Conservation (phyloP, 2,113 vertebrate genomes). For the Phyllopteryx taeniolatus region DNA sequence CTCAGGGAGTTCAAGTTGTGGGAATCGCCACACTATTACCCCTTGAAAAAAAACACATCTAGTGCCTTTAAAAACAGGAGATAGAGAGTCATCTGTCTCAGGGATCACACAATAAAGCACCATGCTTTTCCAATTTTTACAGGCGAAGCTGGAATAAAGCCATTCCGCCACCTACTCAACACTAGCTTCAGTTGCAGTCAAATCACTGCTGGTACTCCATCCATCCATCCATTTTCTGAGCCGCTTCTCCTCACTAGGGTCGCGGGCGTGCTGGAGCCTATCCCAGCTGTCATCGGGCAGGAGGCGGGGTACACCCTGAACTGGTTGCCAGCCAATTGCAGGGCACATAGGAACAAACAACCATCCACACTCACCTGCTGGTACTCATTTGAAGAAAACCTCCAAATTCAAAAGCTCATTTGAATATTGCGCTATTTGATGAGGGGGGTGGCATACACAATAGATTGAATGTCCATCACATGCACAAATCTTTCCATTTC, state of each 20-base stretch:
- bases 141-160: constrained; percentile 71
- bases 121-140: constrained; percentile 56
- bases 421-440: constrained; percentile 52
- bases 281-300: no score
- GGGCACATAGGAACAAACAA: no score
- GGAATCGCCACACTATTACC: constrained; percentile 25
- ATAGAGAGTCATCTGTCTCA: constrained; percentile 52
- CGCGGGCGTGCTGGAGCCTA: no score
- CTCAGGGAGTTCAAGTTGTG: constrained; percentile 29
- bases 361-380: no score
- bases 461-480: constrained; percentile 30
- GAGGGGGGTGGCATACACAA: constrained; percentile 38
- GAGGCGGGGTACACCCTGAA: no score
- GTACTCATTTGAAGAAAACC: constrained; percentile 57
- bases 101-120: constrained; percentile 63
- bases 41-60: constrained; percentile 33
- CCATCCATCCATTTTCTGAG: no score
- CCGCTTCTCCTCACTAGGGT: no score
- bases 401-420: constrained; percentile 18
- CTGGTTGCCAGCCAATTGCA: no score
- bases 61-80: constrained; percentile 42
- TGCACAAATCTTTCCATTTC: constrained; percentile 8
- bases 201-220: constrained; percentile 69
- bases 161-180: constrained; percentile 61
- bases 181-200: constrained; percentile 68